Conservation (phyloP, 2,797 vertebrate species). For the Channallabes apus region DNA sequence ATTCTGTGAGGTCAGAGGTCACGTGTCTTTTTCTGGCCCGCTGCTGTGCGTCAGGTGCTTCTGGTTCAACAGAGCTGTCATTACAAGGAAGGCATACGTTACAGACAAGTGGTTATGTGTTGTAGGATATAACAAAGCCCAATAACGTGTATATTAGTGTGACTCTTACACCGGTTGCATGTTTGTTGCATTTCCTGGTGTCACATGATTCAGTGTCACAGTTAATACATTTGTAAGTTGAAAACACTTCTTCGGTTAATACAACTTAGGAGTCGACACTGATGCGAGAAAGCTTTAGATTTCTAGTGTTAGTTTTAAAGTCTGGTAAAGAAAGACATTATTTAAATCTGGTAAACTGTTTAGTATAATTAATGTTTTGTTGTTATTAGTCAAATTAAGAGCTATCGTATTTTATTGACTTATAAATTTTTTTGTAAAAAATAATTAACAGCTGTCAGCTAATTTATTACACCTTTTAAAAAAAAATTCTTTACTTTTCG, state of each 20-base stretch:
- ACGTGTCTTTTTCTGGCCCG: slow-evolving; percentile 44
- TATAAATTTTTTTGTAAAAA: background rate
- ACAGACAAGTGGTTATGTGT: background rate
- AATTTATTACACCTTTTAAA: background rate
- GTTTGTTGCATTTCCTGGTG: background rate
- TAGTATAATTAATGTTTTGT: background rate
- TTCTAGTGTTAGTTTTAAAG: background rate
- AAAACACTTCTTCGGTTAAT: background rate
- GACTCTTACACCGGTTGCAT: too few species aligned
- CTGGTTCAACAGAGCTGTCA: background rate
- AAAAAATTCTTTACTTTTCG: too few species aligned
- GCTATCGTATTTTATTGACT: background rate
- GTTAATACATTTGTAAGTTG: background rate
- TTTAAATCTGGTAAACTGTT: background rate
- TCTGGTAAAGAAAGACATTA: background rate
- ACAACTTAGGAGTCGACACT: too few species aligned
- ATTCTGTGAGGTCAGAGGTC: slow-evolving; percentile 58
- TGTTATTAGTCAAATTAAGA: background rate
- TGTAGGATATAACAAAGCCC: background rate
- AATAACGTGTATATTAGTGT: background rate
- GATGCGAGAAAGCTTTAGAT: background rate
- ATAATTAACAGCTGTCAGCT: background rate
- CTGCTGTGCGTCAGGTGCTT: slow-evolving; percentile 29
- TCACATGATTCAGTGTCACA: background rate
- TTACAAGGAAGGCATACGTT: background rate